A percentile compares a stretch with the other conserved stretches of the same genome.
Conservation (phyloP, 2,797 vertebrate genomes). For the Pygocentrus nattereri region DNA sequence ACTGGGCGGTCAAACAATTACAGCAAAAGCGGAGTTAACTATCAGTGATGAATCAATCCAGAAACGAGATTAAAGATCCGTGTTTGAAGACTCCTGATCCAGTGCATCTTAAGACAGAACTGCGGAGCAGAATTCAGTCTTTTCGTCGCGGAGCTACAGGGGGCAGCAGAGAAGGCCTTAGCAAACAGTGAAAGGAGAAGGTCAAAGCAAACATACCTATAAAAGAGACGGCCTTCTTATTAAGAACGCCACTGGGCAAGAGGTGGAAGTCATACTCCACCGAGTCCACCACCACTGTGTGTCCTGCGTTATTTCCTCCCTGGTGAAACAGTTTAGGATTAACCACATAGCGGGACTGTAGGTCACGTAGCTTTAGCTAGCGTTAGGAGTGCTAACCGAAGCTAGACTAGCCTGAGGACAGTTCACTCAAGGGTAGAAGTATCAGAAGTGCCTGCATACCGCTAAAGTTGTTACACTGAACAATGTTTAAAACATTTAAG, state of each 20-base stretch:
- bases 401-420: neutral
- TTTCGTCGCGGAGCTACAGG: neutral
- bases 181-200: neutral
- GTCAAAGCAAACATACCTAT: conserved; percentile 74
- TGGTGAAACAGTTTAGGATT: conserved; percentile 55
- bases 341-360: neutral
- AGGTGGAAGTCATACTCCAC: conserved; percentile 88
- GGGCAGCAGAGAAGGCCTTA: conserved; percentile 13
- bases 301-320: conserved; percentile 88
- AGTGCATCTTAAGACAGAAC: too few relatives aligned
- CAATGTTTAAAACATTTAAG: neutral
- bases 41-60: too few relatives aligned
- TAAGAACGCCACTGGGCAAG: conserved; percentile 85
- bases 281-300: conserved; percentile 84
- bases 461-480: neutral
- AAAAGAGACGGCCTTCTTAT: conserved; percentile 83
- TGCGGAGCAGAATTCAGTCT: too few relatives aligned
- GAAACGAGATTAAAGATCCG: too few relatives aligned
- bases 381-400: neutral
- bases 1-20: too few relatives aligned
- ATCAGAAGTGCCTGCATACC: neutral
- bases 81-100: neutral
- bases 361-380: too few relatives aligned
- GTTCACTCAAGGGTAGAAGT: neutral
- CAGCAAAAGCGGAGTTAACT: too few relatives aligned